Evolutionary conservation across 2,888 invertebrate genomes (phyloP).

Genomic region (Incurvaria masculella): DNA sequence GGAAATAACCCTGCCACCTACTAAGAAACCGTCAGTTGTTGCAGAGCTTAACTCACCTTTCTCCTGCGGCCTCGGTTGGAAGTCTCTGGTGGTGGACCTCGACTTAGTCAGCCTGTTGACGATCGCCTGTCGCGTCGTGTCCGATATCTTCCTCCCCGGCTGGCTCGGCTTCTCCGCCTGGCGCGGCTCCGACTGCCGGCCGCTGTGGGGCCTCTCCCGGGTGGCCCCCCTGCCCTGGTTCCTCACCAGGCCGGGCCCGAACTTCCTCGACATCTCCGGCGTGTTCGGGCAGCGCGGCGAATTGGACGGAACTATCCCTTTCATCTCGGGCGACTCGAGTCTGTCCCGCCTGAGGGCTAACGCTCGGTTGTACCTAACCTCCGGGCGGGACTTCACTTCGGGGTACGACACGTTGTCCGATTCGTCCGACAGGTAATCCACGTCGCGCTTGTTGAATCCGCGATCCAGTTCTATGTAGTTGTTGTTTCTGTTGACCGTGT

Average conservation of each 20-base stretch:
- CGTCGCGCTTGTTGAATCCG: constrained; percentile 26
- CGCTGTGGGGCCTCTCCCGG: constrained; percentile 54
- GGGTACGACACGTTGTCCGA: constrained; percentile 37
- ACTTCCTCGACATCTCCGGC: constrained; percentile 60
- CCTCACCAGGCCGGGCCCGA: constrained; percentile 47
- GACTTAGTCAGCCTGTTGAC: constrained; percentile 45
- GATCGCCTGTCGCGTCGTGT: constrained; percentile 39
- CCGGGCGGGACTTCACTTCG: constrained; percentile 13
- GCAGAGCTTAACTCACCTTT: too few relatives aligned
- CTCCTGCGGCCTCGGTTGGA: constrained; percentile 38
- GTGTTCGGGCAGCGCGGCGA: constrained; percentile 58
- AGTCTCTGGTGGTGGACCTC: constrained; percentile 47
- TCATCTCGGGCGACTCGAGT: constrained; percentile 52
- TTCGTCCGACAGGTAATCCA: constrained; percentile 37
- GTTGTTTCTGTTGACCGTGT: constrained; percentile 46
- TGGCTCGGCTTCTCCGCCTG: constrained; percentile 39
- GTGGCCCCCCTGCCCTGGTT: constrained; percentile 39
- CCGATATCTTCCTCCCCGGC: constrained; percentile 42
- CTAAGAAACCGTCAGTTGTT: too few relatives aligned
- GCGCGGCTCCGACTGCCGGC: constrained; percentile 52
- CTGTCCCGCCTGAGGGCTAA: constrained; percentile 64
- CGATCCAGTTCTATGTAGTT: constrained; percentile 34
- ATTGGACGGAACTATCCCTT: constrained; percentile 43
- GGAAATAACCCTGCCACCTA: too few relatives aligned
- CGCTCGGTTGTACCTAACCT: constrained; percentile 67